Base-by-base conservation (phyloP, 2,888 invertebrate species). In the Dendrolimus houi region DNA sequence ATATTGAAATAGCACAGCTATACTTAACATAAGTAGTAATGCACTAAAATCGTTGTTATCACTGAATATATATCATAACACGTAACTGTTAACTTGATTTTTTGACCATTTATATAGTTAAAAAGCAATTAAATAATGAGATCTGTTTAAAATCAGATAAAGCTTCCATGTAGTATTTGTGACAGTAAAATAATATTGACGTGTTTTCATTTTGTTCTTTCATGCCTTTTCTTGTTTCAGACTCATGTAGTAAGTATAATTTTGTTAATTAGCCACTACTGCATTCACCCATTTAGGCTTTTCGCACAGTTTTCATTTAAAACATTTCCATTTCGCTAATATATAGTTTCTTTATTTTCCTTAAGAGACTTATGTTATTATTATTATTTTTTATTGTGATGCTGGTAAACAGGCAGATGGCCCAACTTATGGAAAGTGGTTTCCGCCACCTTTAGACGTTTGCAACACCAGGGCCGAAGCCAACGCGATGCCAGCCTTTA, bases 81-180 rank as follows among this genome's bases (percentile, higher is more conserved):
- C 47, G 12, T 47, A 12, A 47, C 47, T 6, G 29, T 29, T 29
- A 29, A 29, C 29, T 29, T 29, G 29, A 29, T 29, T 29, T 29
- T 29, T 29, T 29, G 29, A 29, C 29, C 29, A 29, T 29, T 29
- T 29, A 6, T 29, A 29, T 29, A 3, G 29, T 29, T 29, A 29
- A 29, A 29, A 29, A 29, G 29, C 29, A 29, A 29, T 29, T 29
- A 29, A 29, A 29, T 29, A 29, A 47, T 47, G 47, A 10, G 47
- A 29, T 13, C 29, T 12, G 41, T 55, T 52, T 40, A 56, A 61
- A 58, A 62, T 63, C 58, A 63, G 60, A 64, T 65, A 67, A 77
- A 77, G 85, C 83, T 78, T 87, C 86, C 84, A 86, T 87, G 78
- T 87, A 82, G 86, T 86, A 85, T 82, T 83, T 86, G 86, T 87